A percentile compares a stretch with the other conserved stretches of the same genome.
These are phyloP conservation scores for Caenorhabditis inopinata DNA, from an alignment of 1,140 invertebrate species.

Conservation along the genomic window DNA sequence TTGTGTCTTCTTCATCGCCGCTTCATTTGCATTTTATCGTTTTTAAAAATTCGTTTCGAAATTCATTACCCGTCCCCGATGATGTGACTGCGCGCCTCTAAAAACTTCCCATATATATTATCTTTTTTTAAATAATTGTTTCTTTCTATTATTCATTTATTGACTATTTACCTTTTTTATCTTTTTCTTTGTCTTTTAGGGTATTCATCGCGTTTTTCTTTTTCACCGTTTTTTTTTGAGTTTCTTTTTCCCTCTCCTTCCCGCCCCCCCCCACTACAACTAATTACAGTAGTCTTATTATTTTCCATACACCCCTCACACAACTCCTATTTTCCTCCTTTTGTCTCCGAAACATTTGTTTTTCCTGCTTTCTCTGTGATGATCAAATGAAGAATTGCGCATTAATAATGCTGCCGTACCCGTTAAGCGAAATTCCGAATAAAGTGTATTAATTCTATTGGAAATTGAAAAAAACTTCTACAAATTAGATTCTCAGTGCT, in stretches of 20 bases:
- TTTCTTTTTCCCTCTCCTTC: neutral
- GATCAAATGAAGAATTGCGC: conserved; percentile 27
- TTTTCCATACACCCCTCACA: neutral
- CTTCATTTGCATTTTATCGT: neutral
- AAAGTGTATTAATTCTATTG: too few relatives aligned
- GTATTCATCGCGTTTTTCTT: conserved; percentile 12
- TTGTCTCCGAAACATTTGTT: conserved; percentile 21
- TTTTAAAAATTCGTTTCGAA: too few relatives aligned
- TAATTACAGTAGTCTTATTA: conserved; percentile 5
- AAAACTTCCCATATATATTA: neutral
- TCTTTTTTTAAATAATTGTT: too few relatives aligned
- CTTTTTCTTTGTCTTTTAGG: neutral
- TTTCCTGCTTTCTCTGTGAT: conserved; percentile 23
- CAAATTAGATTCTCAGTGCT: too few relatives aligned
- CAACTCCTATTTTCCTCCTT: neutral
- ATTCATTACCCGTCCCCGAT: neutral
- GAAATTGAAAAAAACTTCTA: too few relatives aligned
- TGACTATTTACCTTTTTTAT: neutral
- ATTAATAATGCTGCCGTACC: too few relatives aligned
- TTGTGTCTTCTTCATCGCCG: neutral
- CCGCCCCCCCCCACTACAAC: neutral
- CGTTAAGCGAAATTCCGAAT: too few relatives aligned
- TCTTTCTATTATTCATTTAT: neutral
- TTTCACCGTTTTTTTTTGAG: neutral
- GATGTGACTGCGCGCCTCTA: neutral